phyloP scores from a whole-genome alignment of 2,113 vertebrate species.

The Chinchilla lanigera region DNA sequence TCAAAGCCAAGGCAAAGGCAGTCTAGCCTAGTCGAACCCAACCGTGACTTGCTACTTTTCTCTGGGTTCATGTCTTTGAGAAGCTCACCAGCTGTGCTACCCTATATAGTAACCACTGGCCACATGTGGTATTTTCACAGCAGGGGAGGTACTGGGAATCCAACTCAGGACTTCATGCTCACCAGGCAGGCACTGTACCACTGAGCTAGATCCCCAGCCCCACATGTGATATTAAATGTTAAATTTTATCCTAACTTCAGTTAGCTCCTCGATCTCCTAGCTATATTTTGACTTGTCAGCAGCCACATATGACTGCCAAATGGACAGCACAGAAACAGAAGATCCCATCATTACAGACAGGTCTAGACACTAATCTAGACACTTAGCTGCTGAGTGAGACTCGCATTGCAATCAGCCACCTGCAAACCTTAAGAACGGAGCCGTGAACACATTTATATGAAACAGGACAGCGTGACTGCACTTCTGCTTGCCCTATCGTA shows the following conservation, averaged over 20 bases:
- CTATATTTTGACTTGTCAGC: slow-evolving; percentile 22
- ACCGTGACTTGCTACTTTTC: not conserved
- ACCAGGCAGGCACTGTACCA: too few relatives aligned
- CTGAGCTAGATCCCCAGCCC: too few relatives aligned
- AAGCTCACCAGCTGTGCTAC: not conserved
- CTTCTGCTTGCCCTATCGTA: not conserved
- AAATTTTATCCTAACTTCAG: slow-evolving; percentile 57
- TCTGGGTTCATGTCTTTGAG: not conserved
- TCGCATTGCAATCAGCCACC: not conserved
- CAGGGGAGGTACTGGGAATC: too few relatives aligned
- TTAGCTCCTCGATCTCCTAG: not conserved
- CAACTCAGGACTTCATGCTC: too few relatives aligned
- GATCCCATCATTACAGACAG: not conserved
- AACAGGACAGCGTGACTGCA: not conserved
- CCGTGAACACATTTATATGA: not conserved
- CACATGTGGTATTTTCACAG: not conserved
- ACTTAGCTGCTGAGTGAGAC: not conserved
- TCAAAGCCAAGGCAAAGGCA: not conserved
- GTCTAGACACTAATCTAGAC: not conserved
- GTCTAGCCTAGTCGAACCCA: not conserved
- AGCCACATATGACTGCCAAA: not conserved
- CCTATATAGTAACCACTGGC: not conserved
- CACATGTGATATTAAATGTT: not conserved
- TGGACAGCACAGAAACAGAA: not conserved
- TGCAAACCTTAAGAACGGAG: not conserved